phyloP scores from a whole-genome alignment of 2,888 invertebrate species.

The Therioaphis trifolii region DNA sequence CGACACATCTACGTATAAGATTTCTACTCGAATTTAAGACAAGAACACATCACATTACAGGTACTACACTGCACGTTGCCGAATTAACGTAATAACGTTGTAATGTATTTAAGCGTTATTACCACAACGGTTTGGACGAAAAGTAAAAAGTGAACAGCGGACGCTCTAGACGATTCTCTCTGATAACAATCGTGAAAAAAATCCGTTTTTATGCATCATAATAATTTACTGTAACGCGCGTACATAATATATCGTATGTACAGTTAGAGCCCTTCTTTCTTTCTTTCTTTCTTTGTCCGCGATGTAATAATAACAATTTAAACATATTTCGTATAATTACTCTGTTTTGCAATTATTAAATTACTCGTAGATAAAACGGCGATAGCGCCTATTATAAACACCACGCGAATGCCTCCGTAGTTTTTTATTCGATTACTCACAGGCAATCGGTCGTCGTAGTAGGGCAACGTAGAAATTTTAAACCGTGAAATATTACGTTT shows the following conservation, averaged over 20 bases:
- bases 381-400: neutral
- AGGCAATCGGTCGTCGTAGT: neutral
- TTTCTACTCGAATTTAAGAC: no score
- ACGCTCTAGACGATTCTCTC: slow-evolving; percentile 24
- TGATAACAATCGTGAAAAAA: slow-evolving; percentile 30
- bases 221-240: slow-evolving; percentile 5
- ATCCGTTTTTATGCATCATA: slow-evolving; percentile 5
- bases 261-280: slow-evolving; percentile 20
- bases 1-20: no score
- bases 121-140: neutral
- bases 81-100: neutral
- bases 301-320: slow-evolving; percentile 11
- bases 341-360: neutral
- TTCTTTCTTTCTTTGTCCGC: slow-evolving; percentile 25
- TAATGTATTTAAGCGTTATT: neutral
- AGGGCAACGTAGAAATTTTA: neutral
- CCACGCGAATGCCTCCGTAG: neutral
- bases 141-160: slow-evolving; percentile 37
- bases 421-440: neutral
- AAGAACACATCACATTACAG: neutral
- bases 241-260: neutral
- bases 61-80: neutral
- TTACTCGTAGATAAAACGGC: neutral
- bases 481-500: neutral
- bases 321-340: neutral